Percentiles rank a stretch among this genome's conserved stretches.
Evolutionary conservation across 2,113 vertebrate genomes (phyloP).

Genomic region (Myotis lucifugus): DNA sequence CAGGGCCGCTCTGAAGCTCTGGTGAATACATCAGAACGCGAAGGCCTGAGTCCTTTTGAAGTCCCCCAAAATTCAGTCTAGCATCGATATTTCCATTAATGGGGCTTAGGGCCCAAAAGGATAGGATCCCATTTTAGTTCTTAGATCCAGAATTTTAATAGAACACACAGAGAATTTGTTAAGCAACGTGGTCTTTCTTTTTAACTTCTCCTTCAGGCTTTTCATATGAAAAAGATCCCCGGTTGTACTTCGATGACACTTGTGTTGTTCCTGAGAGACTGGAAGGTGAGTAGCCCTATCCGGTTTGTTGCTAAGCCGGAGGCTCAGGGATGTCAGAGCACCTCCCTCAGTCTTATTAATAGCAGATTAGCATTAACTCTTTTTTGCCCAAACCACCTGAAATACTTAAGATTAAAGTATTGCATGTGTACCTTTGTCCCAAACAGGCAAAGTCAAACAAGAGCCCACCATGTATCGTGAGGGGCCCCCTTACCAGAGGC

Average conservation of each 20-base stretch:
- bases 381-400: neutral
- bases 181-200: constrained; percentile 2
- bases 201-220: constrained; percentile 85
- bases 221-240: constrained; percentile 93
- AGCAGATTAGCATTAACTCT: neutral
- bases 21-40: neutral
- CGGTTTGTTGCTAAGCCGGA: neutral
- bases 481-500: constrained; percentile 95
- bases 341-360: neutral
- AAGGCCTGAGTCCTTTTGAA: neutral
- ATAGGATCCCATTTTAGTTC: neutral
- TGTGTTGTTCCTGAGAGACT: constrained; percentile 96
- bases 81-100: neutral
- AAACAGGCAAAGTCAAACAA: constrained; percentile 94
- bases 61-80: neutral
- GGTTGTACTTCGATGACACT: constrained; percentile 94
- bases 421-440: neutral
- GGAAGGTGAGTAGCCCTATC: constrained; percentile 88
- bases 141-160: neutral
- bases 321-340: neutral
- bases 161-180: neutral
- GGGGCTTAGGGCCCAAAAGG: neutral
- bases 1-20: fast-evolving
- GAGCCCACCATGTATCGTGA: constrained; percentile 93
- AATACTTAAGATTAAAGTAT: neutral